Percentiles rank a stretch among this genome's conserved stretches.
These are phyloP conservation scores for Drosophila ironensis DNA, from an alignment of 1,140 invertebrate genomes.

Conservation along the genomic window DNA sequence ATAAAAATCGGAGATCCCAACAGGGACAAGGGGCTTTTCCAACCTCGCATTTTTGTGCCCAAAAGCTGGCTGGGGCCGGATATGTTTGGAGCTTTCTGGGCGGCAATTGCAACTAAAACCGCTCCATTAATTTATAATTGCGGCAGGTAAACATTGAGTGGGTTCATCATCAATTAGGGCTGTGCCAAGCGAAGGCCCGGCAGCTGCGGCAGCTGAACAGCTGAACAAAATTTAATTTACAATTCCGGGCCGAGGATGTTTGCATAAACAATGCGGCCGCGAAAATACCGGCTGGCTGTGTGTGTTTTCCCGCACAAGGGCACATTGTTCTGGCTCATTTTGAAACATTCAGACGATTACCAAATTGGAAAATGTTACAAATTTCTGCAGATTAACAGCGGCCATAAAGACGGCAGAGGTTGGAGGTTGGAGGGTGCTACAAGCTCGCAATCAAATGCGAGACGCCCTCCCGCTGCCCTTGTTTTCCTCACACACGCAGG, in stretches of 20 bases:
- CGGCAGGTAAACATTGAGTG: constrained; percentile 2
- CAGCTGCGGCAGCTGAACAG: too few species aligned
- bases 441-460: constrained; percentile 52
- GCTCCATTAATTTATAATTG: constrained; percentile 21
- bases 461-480: too few species aligned
- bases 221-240: constrained; percentile 5
- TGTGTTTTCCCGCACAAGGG: not conserved
- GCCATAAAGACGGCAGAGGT: constrained; percentile 27
- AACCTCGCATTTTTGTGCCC: too few species aligned
- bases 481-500: constrained; percentile 3
- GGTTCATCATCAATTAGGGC: constrained; percentile 15
- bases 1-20: too few species aligned
- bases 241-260: constrained; percentile 12
- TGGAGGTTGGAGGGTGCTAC: constrained; percentile 8
- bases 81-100: not conserved
- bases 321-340: constrained; percentile 19
- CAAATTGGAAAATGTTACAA: constrained; percentile 48
- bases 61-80: too few species aligned
- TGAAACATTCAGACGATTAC: constrained; percentile 32
- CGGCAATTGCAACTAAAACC: constrained; percentile 17
- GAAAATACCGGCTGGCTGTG: not conserved
- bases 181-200: not conserved
- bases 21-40: too few species aligned
- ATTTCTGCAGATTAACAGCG: constrained; percentile 41
- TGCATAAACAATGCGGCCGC: constrained; percentile 7